Evolutionary conservation across 1,140 invertebrate genomes (phyloP).

Genomic region (Phortica variegata): DNA sequence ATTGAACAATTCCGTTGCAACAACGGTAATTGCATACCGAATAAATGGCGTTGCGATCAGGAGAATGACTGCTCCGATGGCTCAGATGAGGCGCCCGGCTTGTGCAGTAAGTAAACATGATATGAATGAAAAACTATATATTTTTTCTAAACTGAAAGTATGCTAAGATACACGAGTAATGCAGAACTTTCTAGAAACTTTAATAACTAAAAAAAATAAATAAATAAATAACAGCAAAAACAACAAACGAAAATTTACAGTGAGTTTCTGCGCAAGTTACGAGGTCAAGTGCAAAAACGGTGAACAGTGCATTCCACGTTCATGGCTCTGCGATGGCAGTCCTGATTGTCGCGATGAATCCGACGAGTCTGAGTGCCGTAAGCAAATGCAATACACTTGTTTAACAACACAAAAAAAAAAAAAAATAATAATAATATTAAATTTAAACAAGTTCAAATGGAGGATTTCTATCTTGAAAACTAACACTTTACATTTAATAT

Average conservation of each 20-base stretch:
- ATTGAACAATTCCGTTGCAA: constrained; percentile 63
- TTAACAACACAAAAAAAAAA: too few relatives aligned
- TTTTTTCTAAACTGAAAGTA: not conserved
- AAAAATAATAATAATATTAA: too few relatives aligned
- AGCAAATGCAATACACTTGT: constrained; percentile 22
- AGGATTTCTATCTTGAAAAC: too few relatives aligned
- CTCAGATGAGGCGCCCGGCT: constrained; percentile 64
- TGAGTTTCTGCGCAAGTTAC: constrained; percentile 45
- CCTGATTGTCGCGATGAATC: constrained; percentile 73
- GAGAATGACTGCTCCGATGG: constrained; percentile 68
- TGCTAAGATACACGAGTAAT: not conserved
- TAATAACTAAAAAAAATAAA: not conserved
- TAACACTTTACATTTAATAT: too few relatives aligned
- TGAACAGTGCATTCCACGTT: constrained; percentile 69
- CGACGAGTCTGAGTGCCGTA: constrained; percentile 67
- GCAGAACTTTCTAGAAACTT: not conserved
- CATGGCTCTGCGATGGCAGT: constrained; percentile 78
- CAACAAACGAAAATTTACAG: constrained; percentile 15
- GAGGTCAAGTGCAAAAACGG: constrained; percentile 62
- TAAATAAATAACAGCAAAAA: not conserved
- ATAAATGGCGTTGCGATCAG: constrained; percentile 66
- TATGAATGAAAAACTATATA: not conserved
- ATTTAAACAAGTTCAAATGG: too few relatives aligned
- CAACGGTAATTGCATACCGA: constrained; percentile 65
- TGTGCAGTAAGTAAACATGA: constrained; percentile 60